A percentile compares a stretch with the other conserved stretches of the same genome.
These are phyloP conservation scores for Odocoileus hemionus DNA, from an alignment of 2,113 vertebrate species.

Conservation along the genomic window DNA sequence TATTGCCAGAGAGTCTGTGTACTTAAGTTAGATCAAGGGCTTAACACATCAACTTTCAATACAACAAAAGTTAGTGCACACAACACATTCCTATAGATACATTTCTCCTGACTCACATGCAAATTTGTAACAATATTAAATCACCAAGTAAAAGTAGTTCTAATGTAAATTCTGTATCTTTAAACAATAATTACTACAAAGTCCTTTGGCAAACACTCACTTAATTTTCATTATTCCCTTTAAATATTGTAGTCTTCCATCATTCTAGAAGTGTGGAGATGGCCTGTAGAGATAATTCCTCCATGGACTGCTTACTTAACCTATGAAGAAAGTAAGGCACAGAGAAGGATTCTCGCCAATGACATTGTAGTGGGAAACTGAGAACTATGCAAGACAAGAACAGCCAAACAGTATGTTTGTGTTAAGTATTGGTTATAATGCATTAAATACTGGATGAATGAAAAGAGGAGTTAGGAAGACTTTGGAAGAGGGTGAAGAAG, in stretches of 20 bases:
- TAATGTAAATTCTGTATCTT: background rate
- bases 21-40: background rate
- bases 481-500: background rate
- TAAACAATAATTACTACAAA: background rate
- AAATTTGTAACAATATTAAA: background rate
- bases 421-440: background rate
- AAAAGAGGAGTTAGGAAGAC: background rate
- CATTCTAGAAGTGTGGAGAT: background rate
- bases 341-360: background rate
- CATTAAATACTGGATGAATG: background rate
- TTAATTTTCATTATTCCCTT: background rate
- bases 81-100: background rate
- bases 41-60: background rate
- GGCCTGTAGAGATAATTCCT: background rate
- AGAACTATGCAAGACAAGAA: background rate
- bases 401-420: background rate
- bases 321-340: background rate
- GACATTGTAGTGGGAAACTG: background rate
- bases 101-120: background rate
- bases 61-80: background rate
- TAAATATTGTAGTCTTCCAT: background rate
- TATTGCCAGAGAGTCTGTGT: background rate
- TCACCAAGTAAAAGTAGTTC: background rate
- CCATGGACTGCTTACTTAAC: background rate
- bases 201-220: background rate